Base-by-base conservation (phyloP, 2,797 vertebrate species). In the Loris lydekkerianus region DNA sequence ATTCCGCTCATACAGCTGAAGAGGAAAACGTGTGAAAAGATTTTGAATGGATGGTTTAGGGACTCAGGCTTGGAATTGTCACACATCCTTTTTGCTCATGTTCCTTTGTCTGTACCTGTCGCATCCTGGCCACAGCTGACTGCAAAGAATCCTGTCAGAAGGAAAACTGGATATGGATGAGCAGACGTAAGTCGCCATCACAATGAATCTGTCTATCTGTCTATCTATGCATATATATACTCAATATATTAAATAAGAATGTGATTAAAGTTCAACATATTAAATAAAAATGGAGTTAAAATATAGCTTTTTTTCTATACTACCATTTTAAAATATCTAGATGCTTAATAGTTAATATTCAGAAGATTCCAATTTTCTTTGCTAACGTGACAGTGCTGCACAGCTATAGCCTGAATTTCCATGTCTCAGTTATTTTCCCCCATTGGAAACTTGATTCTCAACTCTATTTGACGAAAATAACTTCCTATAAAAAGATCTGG, bases 401-500 rank as follows among this genome's bases (percentile, higher is more conserved):
- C 11, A 58, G 53, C 80, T 78, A 21, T 8, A 43, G 31, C 58
- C 49, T 75, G 53, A 58, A 85, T 91, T 86, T 94, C 20, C 86
- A 86, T 46, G 83, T 93, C 63, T 96, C 65, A 89, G 85, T 88
- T 75, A 84, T 81, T 84, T 76, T 92, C 81, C 93, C 85, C 77
- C 88, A 91, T 58, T 91, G 43, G 82, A 96, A 95, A 83, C 84
- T 58, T 60, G 77, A 91, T 92, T 88, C 90, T 90, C 94, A 80
- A 91, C 69, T 92, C 37, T 70, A 77, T 73, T 72, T 76, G 61
- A 95, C 72, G 31, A 91, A 97, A 97, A 97, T 97, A 97, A 73
- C 76, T 92, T 89, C 80, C 95, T 94, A 95, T 95, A 89, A 96
- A 96, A 96, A 97, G 92, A 94, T 63, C 31, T 43, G 56, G 70